Evolutionary conservation across 2,797 vertebrate genomes (phyloP), one percentile per base, ranked within the genome.

Genomic region (Lerista edwardsae): DNA sequence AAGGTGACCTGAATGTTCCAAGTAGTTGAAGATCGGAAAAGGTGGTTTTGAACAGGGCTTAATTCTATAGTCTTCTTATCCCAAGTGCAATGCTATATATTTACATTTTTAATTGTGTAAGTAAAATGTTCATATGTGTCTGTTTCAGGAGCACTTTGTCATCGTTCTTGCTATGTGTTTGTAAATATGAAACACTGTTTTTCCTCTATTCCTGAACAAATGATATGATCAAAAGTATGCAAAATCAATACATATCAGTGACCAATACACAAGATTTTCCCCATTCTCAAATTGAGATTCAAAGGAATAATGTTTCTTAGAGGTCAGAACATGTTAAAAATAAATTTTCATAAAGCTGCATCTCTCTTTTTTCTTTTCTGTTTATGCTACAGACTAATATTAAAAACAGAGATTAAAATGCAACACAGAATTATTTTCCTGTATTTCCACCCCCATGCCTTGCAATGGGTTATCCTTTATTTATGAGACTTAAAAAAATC

Each of bases 341-440:
- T 97, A 95, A 96, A 97, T 98, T 98, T 98, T 97, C 96, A 96
- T 96, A 96, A 98, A 96, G 96, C 97, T 97, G 96, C 95, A 96
- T 97, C 95, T 95, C 95, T 97, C 15, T 55, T 47, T 34, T 55
- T 97, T 97, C 95, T 97, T 94, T 96, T 94, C 95, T 96, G 84
- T 97, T 96, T 97, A 97, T 97, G 97, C 96, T 97, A 96, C 96
- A 94, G 94, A 94, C 90, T 95, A 51, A 94, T 98, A 98, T 98
- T 98, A 97, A 98, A 97, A 97, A 96, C 96, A 94, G 97, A 97
- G 96, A 97, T 96, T 97, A 97, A 98, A 97, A 98, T 97, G 97
- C 97, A 98, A 98, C 97, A 96, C 95, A 97, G 97, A 98, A 98
- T 98, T 97, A 98, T 97, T 97, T 97, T 96, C 94, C 96, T 96